phyloP scores from a whole-genome alignment of 2,797 vertebrate species.

The Lacerta viridis region DNA sequence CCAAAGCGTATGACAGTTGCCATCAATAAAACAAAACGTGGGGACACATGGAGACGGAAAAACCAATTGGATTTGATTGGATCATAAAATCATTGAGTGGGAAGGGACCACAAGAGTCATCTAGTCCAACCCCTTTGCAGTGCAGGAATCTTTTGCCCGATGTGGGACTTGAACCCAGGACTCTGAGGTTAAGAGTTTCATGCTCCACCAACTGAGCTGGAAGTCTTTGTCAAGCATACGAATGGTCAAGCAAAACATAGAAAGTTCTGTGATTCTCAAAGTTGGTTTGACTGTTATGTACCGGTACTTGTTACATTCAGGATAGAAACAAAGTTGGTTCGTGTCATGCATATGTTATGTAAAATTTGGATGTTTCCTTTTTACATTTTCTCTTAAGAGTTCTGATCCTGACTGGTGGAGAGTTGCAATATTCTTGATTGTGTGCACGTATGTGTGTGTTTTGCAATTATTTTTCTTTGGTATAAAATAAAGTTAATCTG shows the following conservation, averaged over 20 bases:
- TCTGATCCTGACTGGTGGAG: too few relatives aligned
- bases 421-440: too few relatives aligned
- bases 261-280: too few relatives aligned
- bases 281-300: neutral
- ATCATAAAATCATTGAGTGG: too few relatives aligned
- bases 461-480: rapidly evolving
- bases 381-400: too few relatives aligned
- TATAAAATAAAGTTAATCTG: neutral
- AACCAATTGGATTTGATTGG: neutral
- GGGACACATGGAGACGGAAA: neutral
- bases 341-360: neutral
- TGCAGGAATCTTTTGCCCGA: too few relatives aligned
- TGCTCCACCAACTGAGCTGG: too few relatives aligned
- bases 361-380: too few relatives aligned
- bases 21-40: neutral
- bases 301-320: neutral
- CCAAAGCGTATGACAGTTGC: constrained; percentile 38
- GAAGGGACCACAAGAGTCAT: too few relatives aligned
- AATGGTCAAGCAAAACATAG: neutral
- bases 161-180: too few relatives aligned
- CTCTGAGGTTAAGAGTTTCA: too few relatives aligned
- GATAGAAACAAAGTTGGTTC: neutral
- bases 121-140: too few relatives aligned
- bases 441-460: rapidly evolving
- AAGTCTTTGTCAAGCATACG: neutral